These are phyloP conservation scores for Pelodytes ibericus DNA, from an alignment of 2,797 vertebrate genomes.

Conservation along the genomic window DNA sequence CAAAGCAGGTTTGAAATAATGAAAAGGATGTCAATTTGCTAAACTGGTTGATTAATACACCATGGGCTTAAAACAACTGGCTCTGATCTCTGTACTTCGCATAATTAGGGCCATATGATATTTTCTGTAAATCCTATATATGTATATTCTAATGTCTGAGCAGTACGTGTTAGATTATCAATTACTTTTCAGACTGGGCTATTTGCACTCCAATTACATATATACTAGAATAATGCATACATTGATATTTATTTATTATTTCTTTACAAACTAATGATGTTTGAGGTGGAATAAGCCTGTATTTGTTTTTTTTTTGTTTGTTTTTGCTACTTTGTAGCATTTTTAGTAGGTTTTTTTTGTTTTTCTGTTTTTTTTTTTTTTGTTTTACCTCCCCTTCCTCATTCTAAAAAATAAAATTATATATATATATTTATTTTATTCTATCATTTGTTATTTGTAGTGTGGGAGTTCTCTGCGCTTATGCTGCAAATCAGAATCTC, in stretches of 20 bases:
- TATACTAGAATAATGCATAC: no score
- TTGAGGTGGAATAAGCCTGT: no score
- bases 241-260: no score
- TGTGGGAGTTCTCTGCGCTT: slow-evolving; percentile 86
- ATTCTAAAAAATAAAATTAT: no score
- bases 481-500: slow-evolving; percentile 89
- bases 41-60: neutral
- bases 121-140: neutral
- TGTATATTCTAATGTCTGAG: neutral
- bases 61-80: neutral
- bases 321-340: no score
- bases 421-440: no score
- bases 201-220: no score
- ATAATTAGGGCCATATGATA: neutral
- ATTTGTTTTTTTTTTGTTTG: no score
- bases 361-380: no score
- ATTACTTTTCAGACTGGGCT: neutral
- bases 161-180: neutral
- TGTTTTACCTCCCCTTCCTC: no score
- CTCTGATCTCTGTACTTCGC: neutral
- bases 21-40: neutral
- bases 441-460: slow-evolving; percentile 64
- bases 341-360: no score
- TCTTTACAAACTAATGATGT: no score
- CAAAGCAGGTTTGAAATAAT: neutral